phyloP scores from a whole-genome alignment of 2,888 invertebrate species.

The Dicyrtoma fusca region DNA sequence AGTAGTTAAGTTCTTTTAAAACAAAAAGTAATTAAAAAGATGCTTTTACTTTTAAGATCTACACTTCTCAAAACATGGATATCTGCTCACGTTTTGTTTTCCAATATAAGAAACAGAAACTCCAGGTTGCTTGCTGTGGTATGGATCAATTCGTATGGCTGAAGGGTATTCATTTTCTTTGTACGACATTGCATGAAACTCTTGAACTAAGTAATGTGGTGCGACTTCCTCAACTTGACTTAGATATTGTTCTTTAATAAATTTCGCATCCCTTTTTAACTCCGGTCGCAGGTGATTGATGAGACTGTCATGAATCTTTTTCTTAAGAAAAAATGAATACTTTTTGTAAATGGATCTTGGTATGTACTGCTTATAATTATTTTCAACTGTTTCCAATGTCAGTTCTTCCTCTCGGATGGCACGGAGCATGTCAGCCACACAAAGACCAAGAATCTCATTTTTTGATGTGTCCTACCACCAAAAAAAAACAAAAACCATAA shows the following conservation, averaged over 20 bases:
- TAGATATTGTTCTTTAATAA: slow-evolving; percentile 79
- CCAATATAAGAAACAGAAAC: slow-evolving; percentile 68
- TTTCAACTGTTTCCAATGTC: slow-evolving; percentile 70
- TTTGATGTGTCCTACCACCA: slow-evolving; percentile 63
- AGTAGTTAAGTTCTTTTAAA: slow-evolving; percentile 1
- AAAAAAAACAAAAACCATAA: background rate
- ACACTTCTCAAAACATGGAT: background rate
- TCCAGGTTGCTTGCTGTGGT: slow-evolving; percentile 69
- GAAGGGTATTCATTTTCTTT: slow-evolving; percentile 65
- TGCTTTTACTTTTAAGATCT: background rate
- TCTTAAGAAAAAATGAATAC: slow-evolving; percentile 73
- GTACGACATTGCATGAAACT: slow-evolving; percentile 68
- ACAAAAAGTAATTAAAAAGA: slow-evolving; percentile 11
- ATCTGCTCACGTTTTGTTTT: slow-evolving; percentile 66
- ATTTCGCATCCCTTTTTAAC: slow-evolving; percentile 66
- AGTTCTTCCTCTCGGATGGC: slow-evolving; percentile 76
- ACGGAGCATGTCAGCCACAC: slow-evolving; percentile 85
- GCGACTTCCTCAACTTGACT: slow-evolving; percentile 78
- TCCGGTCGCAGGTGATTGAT: slow-evolving; percentile 61
- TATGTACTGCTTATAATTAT: slow-evolving; percentile 80
- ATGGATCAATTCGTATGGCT: slow-evolving; percentile 68
- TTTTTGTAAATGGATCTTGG: slow-evolving; percentile 76
- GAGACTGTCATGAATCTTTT: slow-evolving; percentile 72
- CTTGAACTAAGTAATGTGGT: slow-evolving; percentile 79
- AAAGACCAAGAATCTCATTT: slow-evolving; percentile 78